These are phyloP conservation scores for Cassiopea andromeda DNA, from an alignment of 30 jellyfish, hydroid and myxozoan species.

Conservation along the genomic window DNA sequence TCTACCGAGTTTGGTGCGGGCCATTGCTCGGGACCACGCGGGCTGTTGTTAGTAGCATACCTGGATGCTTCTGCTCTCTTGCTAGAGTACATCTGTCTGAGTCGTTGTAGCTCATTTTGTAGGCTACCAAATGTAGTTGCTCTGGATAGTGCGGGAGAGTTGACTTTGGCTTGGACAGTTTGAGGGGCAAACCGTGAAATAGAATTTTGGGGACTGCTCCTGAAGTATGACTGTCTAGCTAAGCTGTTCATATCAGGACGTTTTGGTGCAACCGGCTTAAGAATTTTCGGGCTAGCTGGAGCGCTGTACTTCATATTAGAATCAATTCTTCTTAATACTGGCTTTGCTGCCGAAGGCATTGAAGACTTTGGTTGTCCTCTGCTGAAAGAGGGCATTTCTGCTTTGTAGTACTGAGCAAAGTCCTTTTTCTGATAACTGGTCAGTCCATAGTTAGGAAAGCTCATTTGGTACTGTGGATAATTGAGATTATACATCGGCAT, in stretches of 20 bases:
- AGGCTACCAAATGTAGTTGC: background rate
- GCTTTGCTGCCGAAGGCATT: constrained; percentile 28
- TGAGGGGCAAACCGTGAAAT: background rate
- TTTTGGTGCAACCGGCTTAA: constrained; percentile 14
- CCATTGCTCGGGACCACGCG: constrained; percentile 29
- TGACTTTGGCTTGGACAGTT: constrained; percentile 2
- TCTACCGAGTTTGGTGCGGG: constrained; percentile 61
- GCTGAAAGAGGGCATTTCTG: constrained; percentile 18
- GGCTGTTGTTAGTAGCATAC: background rate
- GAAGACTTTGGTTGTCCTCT: constrained; percentile 49
- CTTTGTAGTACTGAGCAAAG: background rate
- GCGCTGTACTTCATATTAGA: background rate
- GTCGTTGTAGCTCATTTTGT: constrained; percentile 34
- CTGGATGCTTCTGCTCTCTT: constrained; percentile 18
- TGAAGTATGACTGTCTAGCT: constrained; percentile 24
- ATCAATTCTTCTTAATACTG: background rate
- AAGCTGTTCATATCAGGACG: background rate
- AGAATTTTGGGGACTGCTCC: background rate
- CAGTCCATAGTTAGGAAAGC: constrained; percentile 27
- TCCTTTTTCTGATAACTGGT: constrained; percentile 46
- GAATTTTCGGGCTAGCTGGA: background rate
- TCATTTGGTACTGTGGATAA: background rate
- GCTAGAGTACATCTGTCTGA: constrained; percentile 31
- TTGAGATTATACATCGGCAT: background rate
- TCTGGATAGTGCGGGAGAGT: background rate